Evolutionary conservation across 2,888 invertebrate genomes (phyloP), one percentile per base, ranked within the genome.

Genomic region (Griposia aprilina): DNA sequence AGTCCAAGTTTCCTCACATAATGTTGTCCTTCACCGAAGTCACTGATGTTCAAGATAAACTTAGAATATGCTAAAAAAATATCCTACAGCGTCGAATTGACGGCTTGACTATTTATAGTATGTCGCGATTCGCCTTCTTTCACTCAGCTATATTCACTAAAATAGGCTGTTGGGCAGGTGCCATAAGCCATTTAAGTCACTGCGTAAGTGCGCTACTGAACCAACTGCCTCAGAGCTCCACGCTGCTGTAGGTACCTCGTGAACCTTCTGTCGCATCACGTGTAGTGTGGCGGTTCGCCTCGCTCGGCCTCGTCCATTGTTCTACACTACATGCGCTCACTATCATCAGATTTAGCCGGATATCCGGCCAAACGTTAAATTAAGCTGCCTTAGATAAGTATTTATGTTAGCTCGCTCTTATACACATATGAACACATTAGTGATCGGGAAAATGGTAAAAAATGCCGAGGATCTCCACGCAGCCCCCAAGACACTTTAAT

Each of bases 351-450:
- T 77, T 59, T n/a, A 74, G 78, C 13, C 67, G 68, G 83, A 73
- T 69, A 76, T 63, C 70, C 74, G 63, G 41, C 69, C 82, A 75
- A 80, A 80, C 76, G 86, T 77, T 80, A 76, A 80, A 87, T 85
- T 62, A 78, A 75, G 74, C 69, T 74, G 75, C 63, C 62, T 59
- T 62, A 26, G 71, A 68, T 69, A 59, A 62, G 50, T 67, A 62
- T 76, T 55, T 59, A 26, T 50, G 66, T 30, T 41, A 57, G 30
- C n/a, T 26, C n/a, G 17, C 23, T 81, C 30, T 23, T 30, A 26
- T 55, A 63, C 45, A n/a, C 26, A 60, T 71, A 68, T 62, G 45
- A 30, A 72, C 50, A 62, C 63, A 36, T 65, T 48, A 50, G 65
- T 20, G 57, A 48, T 67, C 20, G 41, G 68, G 15, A 20, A 23